Evolutionary conservation across 1,140 invertebrate species (phyloP), one percentile per base, ranked within the genome.

Genomic region (Drosophila ohnishii): DNA sequence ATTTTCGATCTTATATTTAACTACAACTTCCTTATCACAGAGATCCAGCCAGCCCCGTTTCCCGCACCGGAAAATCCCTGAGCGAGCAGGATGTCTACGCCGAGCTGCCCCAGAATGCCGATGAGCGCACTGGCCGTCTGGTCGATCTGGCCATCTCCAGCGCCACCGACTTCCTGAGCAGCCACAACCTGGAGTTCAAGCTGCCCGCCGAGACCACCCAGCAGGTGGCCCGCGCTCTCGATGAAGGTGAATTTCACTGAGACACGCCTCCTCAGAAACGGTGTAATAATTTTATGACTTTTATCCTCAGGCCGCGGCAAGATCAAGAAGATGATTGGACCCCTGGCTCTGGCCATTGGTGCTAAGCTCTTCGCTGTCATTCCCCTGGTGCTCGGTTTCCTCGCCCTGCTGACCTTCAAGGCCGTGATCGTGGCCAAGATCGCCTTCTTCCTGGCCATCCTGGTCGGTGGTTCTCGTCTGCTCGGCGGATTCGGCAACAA

Each of bases 351-450:
- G 32, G 93, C 94, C 3, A 92, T 94, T 25, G 95, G 94, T 40
- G 92, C 95, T 2, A 96, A 96, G 80, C 84, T 96, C 14, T 93
- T 96, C 57, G 94, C 95, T 2, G 90, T 96, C 0, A 82, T 95
- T 5, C 95, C 95, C 3, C 90, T 96, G 8, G 90, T 95, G 10
- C 92, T 96, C 61, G 95, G 95, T 8, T 94, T 94, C 65, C 91
- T 96, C 0, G 94, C 94, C n/a, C 91, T 96, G 8, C 80, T 96
- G 65, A 94, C 95, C n/a, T 92, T 94, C 37, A 96, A 96, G 90
- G 95, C 96, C 16, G 91, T 96, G 16, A 92, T 96, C 44, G 93
- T 96, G 7, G 94, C 95, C 40, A 96, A 96, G 90, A 91, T 96
- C 40, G 96, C 96, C 5, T 94, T 96, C 60, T 84, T 96, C 40